Base-by-base conservation (phyloP, 1,140 invertebrate species). In the Drosophila sulfurigaster region DNA sequence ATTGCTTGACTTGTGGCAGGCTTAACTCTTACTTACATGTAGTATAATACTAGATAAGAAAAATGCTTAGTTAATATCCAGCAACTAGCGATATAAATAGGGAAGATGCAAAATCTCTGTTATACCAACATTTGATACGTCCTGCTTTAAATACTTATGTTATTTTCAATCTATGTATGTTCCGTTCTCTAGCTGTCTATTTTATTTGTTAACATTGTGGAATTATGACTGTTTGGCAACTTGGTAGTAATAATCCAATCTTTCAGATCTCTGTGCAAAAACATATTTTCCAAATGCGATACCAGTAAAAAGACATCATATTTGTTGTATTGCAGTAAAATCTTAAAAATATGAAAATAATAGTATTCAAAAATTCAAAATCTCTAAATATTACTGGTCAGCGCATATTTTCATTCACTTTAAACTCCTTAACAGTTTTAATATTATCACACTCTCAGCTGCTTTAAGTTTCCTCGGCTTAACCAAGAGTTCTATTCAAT, bases 101-200 rank as follows among this genome's bases (percentile, higher is more conserved):
- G 54, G 49, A 64, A 72, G 69, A 49, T 57, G 46, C 10, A 48
- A 45, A 41, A 30, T 11, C 57, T 32, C 35, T 52, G 48, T 62
- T 49, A 54, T 62, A 67, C 57, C 65, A 51, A 69, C 56, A 54
- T 67, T 73, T 32, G 59, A 81, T 68, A 70, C 71, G 66, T 75
- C 82, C 69, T 80, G 57, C 73, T 78, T 57, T 58, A 75, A 75
- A 52, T 70, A 65, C 38, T 35, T 49, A 68, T 54, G 54, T 41
- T 59, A 62, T 68, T 70, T 75, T 81, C 35, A 75, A 48, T 64
- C 67, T 82, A 67, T 79, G 38, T 79, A 88, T 87, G 83, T 88
- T 77, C 56, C 73, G 70, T 74, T 70, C 63, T 82, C 52, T 82
- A 73, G 70, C 67, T 87, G 85, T 87, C 70, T 87, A 86, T 83